Evolutionary conservation across 2,888 invertebrate species (phyloP), one percentile per base, ranked within the genome.

Genomic region (Gari tellinella): DNA sequence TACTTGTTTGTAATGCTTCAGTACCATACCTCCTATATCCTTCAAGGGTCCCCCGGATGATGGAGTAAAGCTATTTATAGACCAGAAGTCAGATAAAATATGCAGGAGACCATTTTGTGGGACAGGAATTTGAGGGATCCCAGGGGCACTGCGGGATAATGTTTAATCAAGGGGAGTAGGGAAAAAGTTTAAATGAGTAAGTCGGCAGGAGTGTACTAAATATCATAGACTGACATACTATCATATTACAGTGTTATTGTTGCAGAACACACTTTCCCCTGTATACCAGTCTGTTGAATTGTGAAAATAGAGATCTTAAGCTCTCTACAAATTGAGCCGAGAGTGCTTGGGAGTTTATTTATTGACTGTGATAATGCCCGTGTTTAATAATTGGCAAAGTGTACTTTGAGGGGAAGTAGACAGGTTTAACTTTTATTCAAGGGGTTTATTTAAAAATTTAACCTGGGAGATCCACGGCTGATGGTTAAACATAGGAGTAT

Each of bases 111-210:
- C 64, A 63, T 74, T 74, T 68, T 74, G 74, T 74, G 68, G 74
- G 74, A 68, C 74, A 74, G 68, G 74, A 69, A 74, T 74, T 64
- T 74, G 65, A 60, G 61, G 74, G 48, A 7, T 41, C 21, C 14
- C 23, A 23, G 51, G 64, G 68, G 64, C 40, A 64, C 48, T n/a
- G n/a, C n/a, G 4, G 31, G 31, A 31, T 31, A 10, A 10, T 31
- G 31, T 31, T 31, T 26, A 51, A 51, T 51, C n/a, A 51, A n/a
- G 26, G 25, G 19, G n/a, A 23, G 48, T 19, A 41, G 8, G 19
- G 56, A 31, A 25, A 25, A 23, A 45, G 57, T 31, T 41, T 51
- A 15, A 60, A 65, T 53, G 61, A 68, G 57, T 57, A 43, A 63
- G 62, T 52, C 21, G 43, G 38, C 62, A 53, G 53, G 53, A 52